These are phyloP conservation scores for Belgica antarctica DNA, from an alignment of 2,888 invertebrate genomes.

Conservation along the genomic window DNA sequence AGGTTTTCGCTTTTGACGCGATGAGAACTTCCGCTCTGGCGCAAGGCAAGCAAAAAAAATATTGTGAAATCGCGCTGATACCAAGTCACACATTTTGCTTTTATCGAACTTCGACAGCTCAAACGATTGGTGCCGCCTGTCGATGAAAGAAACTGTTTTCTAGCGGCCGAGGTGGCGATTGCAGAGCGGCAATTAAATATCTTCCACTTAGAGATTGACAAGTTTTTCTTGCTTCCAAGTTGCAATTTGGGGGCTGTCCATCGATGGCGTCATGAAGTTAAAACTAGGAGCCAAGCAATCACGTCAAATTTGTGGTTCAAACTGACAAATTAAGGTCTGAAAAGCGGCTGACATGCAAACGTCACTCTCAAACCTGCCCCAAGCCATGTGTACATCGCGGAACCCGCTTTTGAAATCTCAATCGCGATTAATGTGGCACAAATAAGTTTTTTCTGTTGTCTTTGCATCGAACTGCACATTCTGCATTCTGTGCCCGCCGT, in stretches of 20 bases:
- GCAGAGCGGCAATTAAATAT: neutral
- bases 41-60: no score
- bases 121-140: neutral
- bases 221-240: neutral
- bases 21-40: neutral
- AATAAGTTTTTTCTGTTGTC: neutral
- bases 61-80: neutral
- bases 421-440: slow-evolving; percentile 7
- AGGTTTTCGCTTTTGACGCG: neutral
- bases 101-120: no score
- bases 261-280: no score
- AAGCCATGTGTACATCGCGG: neutral
- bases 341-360: no score
- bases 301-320: no score
- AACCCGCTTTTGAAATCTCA: slow-evolving; percentile 12
- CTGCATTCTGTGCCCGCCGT: no score
- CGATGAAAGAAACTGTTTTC: no score
- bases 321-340: no score
- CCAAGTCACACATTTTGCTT: no score
- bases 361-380: no score
- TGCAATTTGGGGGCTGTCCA: neutral
- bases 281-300: no score
- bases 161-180: neutral
- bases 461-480: neutral
- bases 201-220: neutral